These are phyloP conservation scores for Oreotrochilus melanogaster DNA, from an alignment of 2,113 vertebrate genomes.

Conservation along the genomic window DNA sequence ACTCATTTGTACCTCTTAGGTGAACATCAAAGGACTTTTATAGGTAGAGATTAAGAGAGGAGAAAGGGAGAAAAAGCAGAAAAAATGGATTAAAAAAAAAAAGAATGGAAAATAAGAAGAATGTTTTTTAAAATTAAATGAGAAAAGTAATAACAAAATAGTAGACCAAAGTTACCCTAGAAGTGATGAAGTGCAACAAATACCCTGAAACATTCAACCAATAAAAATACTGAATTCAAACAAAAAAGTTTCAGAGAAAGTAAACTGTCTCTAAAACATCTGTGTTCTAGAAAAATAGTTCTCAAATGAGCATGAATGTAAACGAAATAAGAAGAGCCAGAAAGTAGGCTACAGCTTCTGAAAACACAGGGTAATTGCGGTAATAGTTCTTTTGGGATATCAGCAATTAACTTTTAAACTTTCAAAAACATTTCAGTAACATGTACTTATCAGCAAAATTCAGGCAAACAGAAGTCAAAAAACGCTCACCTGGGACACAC, in stretches of 20 bases:
- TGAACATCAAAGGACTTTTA: neutral
- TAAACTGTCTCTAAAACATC: too few species aligned
- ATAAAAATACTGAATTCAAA: too few species aligned
- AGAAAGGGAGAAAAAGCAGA: neutral
- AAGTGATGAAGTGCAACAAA: too few species aligned
- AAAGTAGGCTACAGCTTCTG: neutral
- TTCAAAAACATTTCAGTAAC: neutral
- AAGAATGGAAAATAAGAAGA: neutral
- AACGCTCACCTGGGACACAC: conserved; percentile 88
- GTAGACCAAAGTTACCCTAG: too few species aligned
- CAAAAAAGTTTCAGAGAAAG: too few species aligned
- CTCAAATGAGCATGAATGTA: too few species aligned
- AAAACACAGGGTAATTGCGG: neutral
- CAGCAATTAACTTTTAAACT: neutral
- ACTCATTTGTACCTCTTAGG: neutral
- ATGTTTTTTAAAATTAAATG: neutral
- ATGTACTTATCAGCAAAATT: neutral
- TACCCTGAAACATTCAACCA: too few species aligned
- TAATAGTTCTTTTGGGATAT: neutral
- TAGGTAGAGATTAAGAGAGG: neutral
- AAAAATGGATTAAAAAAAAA: neutral
- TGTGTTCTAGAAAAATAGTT: too few species aligned
- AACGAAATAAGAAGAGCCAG: neutral
- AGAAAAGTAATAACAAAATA: neutral
- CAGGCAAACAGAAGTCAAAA: neutral